Evolutionary conservation across 2,797 vertebrate species (phyloP).

Genomic region (Oreochromis mossambicus): DNA sequence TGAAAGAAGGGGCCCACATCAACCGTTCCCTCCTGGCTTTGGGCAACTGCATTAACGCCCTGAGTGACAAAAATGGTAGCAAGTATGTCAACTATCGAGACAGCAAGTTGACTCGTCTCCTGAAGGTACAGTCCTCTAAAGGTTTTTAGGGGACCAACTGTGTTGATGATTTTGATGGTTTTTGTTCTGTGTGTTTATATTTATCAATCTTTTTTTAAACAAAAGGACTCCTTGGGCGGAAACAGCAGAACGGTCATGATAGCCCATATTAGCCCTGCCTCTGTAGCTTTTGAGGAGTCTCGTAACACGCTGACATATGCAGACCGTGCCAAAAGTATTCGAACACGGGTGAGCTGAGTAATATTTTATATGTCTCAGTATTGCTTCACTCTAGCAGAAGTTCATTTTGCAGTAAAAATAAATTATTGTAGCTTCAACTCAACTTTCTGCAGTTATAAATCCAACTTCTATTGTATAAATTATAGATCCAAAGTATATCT

Average conservation of each 20-base stretch:
- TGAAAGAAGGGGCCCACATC: slow-evolving; percentile 95
- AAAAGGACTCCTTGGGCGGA: slow-evolving; percentile 88
- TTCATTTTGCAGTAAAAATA: background rate
- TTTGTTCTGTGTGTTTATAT: background rate
- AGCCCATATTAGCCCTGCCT: slow-evolving; percentile 91
- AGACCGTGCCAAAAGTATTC: slow-evolving; percentile 90
- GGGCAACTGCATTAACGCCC: slow-evolving; percentile 94
- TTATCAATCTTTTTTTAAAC: background rate
- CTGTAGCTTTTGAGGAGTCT: slow-evolving; percentile 88
- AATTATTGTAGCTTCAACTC: background rate
- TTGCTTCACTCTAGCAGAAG: background rate
- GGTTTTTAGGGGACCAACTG: background rate
- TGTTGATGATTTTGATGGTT: background rate
- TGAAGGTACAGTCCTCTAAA: slow-evolving; percentile 78
- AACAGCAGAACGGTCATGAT: slow-evolving; percentile 94
- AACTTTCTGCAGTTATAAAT: background rate
- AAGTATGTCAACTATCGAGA: slow-evolving; percentile 93
- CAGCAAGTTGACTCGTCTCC: slow-evolving; percentile 92
- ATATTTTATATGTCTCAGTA: background rate
- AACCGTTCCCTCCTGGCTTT: slow-evolving; percentile 91
- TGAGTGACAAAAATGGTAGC: slow-evolving; percentile 81
- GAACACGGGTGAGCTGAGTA: slow-evolving; percentile 78
- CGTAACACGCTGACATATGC: slow-evolving; percentile 89
- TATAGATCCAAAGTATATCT: background rate
- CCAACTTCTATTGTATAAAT: background rate